Percentiles rank a stretch among this genome's conserved stretches.
Evolutionary conservation across 1,140 invertebrate genomes (phyloP).

Genomic region (Aphidius gifuensis): DNA sequence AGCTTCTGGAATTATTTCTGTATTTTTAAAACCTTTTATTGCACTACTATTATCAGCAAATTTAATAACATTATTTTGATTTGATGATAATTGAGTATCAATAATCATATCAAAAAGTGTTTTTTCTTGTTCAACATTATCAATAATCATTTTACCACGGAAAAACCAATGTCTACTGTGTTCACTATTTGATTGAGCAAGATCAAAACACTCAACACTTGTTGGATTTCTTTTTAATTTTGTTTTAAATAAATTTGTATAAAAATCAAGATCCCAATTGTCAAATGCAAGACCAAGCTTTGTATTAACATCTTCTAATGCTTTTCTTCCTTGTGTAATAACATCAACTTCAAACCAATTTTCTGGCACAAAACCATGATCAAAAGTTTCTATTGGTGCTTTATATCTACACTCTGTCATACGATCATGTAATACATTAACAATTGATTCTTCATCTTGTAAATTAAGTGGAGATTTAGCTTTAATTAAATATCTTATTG

Average conservation of each 20-base stretch:
- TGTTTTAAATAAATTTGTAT: slow-evolving; percentile 75
- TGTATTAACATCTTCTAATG: slow-evolving; percentile 78
- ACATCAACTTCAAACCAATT: slow-evolving; percentile 83
- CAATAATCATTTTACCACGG: slow-evolving; percentile 83
- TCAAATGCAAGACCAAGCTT: slow-evolving; percentile 86
- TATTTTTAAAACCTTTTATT: slow-evolving; percentile 78
- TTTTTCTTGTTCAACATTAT: slow-evolving; percentile 73
- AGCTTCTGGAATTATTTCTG: slow-evolving; percentile 63
- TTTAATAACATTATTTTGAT: slow-evolving; percentile 95
- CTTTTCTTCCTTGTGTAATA: slow-evolving; percentile 69
- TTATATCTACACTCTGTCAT: slow-evolving; percentile 81
- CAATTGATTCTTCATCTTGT: slow-evolving; percentile 54
- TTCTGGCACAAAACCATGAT: slow-evolving; percentile 69
- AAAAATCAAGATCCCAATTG: slow-evolving; percentile 83
- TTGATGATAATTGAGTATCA: slow-evolving; percentile 80
- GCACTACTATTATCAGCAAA: slow-evolving; percentile 97
- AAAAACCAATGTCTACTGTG: slow-evolving; percentile 94
- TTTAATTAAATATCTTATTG: slow-evolving; percentile 73
- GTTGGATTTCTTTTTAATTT: slow-evolving; percentile 91
- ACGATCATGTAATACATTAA: slow-evolving; percentile 70
- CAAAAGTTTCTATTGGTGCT: slow-evolving; percentile 67
- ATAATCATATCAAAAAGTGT: slow-evolving; percentile 93
- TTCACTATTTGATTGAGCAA: slow-evolving; percentile 97
- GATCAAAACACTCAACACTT: slow-evolving; percentile 95
- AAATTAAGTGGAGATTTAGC: slow-evolving; percentile 45